Evolutionary conservation across 2,797 vertebrate species (phyloP).

Genomic region (Onychomys arenicola): DNA sequence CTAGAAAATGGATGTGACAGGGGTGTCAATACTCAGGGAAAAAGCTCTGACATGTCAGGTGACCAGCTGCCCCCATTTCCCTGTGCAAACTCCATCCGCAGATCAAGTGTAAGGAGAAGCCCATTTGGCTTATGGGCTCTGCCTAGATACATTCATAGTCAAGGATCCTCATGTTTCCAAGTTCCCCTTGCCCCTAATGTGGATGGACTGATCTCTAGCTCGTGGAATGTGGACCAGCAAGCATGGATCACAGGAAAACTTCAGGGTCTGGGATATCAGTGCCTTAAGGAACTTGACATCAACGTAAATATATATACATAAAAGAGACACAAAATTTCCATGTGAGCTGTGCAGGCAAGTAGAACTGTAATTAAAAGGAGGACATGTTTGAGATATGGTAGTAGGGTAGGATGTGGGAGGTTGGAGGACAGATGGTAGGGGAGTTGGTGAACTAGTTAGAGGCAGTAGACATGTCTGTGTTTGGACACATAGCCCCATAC

Average conservation of each 20-base stretch:
- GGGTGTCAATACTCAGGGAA: not conserved
- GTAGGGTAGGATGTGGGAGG: not conserved
- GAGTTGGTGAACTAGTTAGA: not conserved
- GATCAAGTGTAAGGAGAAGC: not conserved
- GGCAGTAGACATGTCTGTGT: not conserved
- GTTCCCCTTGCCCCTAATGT: not conserved
- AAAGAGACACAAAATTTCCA: conserved; percentile 14
- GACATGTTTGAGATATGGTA: not conserved
- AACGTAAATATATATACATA: not conserved
- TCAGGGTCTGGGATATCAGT: not conserved
- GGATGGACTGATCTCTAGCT: not conserved
- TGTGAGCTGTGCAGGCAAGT: not conserved
- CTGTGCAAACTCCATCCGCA: not conserved
- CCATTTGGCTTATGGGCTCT: not conserved
- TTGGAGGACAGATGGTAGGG: not conserved
- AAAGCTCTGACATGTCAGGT: not conserved
- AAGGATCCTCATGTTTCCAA: not conserved
- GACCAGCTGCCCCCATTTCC: not conserved
- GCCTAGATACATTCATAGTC: not conserved
- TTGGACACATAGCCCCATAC: not conserved
- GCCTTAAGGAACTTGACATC: not conserved
- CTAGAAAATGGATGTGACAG: not conserved
- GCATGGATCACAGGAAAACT: not conserved
- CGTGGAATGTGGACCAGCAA: not conserved
- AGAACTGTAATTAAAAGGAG: not conserved